phyloP scores from a whole-genome alignment of 2,797 vertebrate species.

The Ceryle rudis region DNA sequence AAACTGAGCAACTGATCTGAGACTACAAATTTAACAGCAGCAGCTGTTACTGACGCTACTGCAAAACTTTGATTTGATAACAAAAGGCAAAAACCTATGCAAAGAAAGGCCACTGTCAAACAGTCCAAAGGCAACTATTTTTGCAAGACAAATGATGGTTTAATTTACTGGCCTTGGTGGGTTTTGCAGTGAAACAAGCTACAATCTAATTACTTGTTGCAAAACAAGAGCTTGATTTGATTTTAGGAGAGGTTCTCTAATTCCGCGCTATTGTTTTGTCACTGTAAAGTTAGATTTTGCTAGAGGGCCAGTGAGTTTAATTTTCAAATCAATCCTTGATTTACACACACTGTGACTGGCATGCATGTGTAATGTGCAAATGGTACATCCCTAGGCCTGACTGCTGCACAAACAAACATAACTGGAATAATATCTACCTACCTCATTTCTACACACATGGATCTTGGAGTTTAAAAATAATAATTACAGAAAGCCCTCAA shows the following conservation, averaged over 20 bases:
- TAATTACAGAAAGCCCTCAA: background rate
- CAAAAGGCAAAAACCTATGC: background rate
- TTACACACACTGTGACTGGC: background rate
- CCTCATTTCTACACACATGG: background rate
- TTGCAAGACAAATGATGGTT: constrained; percentile 45
- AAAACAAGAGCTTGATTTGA: constrained; percentile 65
- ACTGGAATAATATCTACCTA: background rate
- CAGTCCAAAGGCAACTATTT: constrained; percentile 32
- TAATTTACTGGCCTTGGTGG: constrained; percentile 55
- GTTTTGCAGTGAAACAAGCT: constrained; percentile 56
- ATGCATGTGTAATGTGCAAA: background rate
- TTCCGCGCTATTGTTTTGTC: constrained; percentile 48
- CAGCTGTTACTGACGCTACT: background rate
- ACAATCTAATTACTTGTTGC: constrained; percentile 61
- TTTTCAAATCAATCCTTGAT: constrained; percentile 37
- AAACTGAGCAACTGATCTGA: background rate
- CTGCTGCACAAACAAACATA: background rate
- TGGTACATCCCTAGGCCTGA: background rate
- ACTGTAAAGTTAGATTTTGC: constrained; percentile 45
- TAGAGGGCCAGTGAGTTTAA: constrained; percentile 41
- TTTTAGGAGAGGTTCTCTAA: constrained; percentile 58
- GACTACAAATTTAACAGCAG: background rate
- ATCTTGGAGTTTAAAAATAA: background rate
- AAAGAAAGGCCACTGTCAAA: background rate
- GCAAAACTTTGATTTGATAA: background rate